Base-by-base conservation (phyloP, 2,888 invertebrate genomes). In the Stenotaenia linearis region DNA sequence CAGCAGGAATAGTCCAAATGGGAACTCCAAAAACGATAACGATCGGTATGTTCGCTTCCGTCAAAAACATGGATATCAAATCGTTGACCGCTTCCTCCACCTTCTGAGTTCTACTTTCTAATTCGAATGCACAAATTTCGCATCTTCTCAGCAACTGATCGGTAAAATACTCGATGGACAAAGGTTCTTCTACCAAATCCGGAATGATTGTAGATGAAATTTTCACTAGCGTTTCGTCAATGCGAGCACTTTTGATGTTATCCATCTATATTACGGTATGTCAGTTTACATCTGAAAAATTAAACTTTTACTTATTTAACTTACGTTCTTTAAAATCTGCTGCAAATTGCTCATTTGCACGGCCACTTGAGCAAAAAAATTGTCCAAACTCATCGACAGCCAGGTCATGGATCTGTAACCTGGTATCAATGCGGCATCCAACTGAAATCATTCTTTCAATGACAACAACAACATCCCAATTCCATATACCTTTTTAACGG, bases 371-470 rank as follows among this genome's bases (percentile, higher is more conserved):
- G 88, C 87, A 83, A 90, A 91, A 84, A 90, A 91, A 37, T 90
- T 86, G 0, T 90, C 89, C 82, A 93, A 90, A 84, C 92, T 91
- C 82, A 93, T 89, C 0, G 94, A 94, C 0, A 92, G 90, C 95
- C 95, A 96, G 0, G 92, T 93, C 21, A 94, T 90, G 0, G 91
- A 90, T 0, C 92, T 91, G 12, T 94, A 86, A 0, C 92, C 94
- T 0, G 94, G 92, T 85, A 91, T 90, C 82, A 95, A 90, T 0
- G 91, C 90, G 78, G 89, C 88, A 81, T 93, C 93, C 82, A 77
- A 45, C 77, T 77, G 21, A 28, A 56, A 56, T 21, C 4, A 6
- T 32, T 74, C 28, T 4, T 84, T 83, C 84, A 84, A 75, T 28
- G 78, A 79, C 40, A 69, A 77, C 80, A 79, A 75, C 30, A 82